Conservation (phyloP, 2,797 vertebrate genomes). For the Odontamblyopus lacepedii region DNA sequence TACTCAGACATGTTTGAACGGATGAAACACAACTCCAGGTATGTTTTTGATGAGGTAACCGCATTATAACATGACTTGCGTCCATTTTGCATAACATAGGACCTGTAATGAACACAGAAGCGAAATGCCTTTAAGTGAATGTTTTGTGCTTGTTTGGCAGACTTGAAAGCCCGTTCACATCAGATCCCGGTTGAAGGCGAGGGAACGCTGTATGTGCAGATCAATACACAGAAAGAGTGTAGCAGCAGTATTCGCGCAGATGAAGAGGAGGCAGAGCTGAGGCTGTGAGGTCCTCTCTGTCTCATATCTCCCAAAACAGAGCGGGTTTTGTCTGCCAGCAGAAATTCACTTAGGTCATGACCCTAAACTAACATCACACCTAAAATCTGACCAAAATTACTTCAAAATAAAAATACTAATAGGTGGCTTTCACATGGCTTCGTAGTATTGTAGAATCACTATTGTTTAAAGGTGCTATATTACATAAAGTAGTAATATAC, state of each 20-base stretch:
- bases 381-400: neutral
- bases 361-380: neutral
- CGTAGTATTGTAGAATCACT: too few species aligned
- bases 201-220: constrained; percentile 50
- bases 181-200: constrained; percentile 44
- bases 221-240: constrained; percentile 46
- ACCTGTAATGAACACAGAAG: too few species aligned
- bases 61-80: too few species aligned
- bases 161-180: constrained; percentile 53
- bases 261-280: constrained; percentile 23
- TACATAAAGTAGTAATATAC: too few species aligned
- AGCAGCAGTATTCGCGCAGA: constrained; percentile 13
- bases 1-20: too few species aligned
- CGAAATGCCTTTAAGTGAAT: constrained; percentile 39
- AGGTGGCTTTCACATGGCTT: too few species aligned
- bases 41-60: too few species aligned
- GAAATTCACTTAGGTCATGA: neutral
- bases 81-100: too few species aligned
- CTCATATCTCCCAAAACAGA: constrained; percentile 6
- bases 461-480: too few species aligned
- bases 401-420: too few species aligned
- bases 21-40: too few species aligned
- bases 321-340: neutral
- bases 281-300: constrained; percentile 36
- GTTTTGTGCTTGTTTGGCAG: constrained; percentile 48